Base-by-base conservation (phyloP, 1,140 invertebrate genomes). In the Apolygus lucorum region DNA sequence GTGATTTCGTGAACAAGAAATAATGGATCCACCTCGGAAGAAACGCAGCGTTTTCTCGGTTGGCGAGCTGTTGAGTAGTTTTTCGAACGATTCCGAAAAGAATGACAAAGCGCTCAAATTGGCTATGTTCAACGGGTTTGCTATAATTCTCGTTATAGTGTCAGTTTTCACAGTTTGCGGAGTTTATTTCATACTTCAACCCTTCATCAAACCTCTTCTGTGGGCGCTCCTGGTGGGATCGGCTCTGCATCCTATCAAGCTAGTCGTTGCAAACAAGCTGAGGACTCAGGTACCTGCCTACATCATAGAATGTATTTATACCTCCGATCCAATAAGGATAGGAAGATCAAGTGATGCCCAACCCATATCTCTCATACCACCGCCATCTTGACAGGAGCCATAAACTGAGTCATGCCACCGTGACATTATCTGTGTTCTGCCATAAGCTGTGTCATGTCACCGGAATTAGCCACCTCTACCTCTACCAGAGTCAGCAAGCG, bases 211-310 rank as follows among this genome's bases (percentile, higher is more conserved):
- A 75, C 92, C 95, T 0, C 77, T 98, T 29, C 84, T 97, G 70
- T 99, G 95, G 95, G 95, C 95, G 2, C 80, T 97, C 62, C 78
- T 99, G 17, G 93, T 93, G 78, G 93, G 93, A 14, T 92, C 91
- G 8, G 88, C 94, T 34, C 81, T 97, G 26, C 90, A 95, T 78
- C 93, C 93, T 0, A 89, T 95, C 73, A 97, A 97, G 76, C 83
- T 86, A 68, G 86, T 85, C 28, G 76, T 95, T 14, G 86, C 88
- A 2, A 84, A 84, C 24, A 82, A 82, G 73, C 82, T 91, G 62
- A 84, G 87, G 70, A 82, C 81, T 70, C 95, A 92, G 92, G 62
- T 73, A 25, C n/a, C n/a, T n/a, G n/a, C n/a, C n/a, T n/a, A n/a
- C n/a, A n/a, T n/a, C n/a, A n/a, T n/a, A n/a, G n/a, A n/a, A 62